Evolutionary conservation across 2,888 invertebrate species (phyloP), one percentile per base, ranked within the genome.

Genomic region (Flexamia atlantica): DNA sequence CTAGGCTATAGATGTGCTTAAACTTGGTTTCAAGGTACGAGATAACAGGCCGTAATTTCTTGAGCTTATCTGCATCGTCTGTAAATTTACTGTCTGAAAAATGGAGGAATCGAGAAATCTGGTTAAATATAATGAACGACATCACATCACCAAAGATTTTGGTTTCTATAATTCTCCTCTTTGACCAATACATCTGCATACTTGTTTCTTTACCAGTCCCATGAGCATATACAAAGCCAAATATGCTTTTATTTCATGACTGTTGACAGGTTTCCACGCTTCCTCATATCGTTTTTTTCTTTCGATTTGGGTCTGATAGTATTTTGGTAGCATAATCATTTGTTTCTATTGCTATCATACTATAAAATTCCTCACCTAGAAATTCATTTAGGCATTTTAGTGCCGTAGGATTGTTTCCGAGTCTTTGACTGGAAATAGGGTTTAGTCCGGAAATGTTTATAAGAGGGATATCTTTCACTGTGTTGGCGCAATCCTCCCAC

Each of bases 201-300:
- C 20, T 23, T 9, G 72, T 23, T 72, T 72, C 72, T 42, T 72
- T 40, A 72, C 42, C 40, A 40, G 72, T n/a, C 72, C 40, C 36
- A 72, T 72, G 9, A 72, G 40, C 20, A 72, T 28, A 74, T 60
- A 79, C 25, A 79, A 50, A 25, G 79, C 30, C 42, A 57, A 83
- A 83, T 72, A 72, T 14, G 46, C 46, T 46, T 57, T 57, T 57
- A 57, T 57, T 57, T 57, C 20, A 57, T 57, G 20, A 23, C 4
- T 23, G 23, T 57, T 23, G 9, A 23, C 74, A 74, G 74, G 40
- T 40, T 36, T 25, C 40, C 74, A 74, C 9, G 30, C 17, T 74
- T 74, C 74, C 25, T 74, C 40, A 74, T n/a, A 32, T 20, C 10
- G 20, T 74, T 30, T 68, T 32, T 32, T 30, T 68, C 4, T 68